Evolutionary conservation across 2,888 invertebrate species (phyloP), one percentile per base, ranked within the genome.

Genomic region (Nemapogon koenigi): DNA sequence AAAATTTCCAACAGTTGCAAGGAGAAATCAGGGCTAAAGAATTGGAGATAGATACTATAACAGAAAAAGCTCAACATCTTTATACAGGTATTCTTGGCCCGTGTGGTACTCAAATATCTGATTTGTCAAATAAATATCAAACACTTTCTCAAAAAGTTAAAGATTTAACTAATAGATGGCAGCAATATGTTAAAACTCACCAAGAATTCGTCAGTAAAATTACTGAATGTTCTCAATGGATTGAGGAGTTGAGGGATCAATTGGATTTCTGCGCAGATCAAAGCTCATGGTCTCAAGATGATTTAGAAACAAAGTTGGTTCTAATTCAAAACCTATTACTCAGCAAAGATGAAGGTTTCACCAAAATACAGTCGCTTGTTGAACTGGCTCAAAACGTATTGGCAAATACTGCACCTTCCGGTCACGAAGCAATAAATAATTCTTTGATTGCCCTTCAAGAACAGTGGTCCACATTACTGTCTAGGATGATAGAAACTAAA

Each of bases 291-390:
- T 89, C 90, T 22, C 91, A 93, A 57, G 89, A 90, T 56, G 94
- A 95, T 53, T 67, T 95, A 18, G 92, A 94, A 63, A 87, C 84
- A 16, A 94, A 94, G 66, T 73, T 94, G 51, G 88, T 90, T 41
- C 86, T 87, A 10, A 89, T 90, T 46, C 89, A 96, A 80, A 94
- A 94, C 59, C 75, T 97, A 32, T 75, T 94, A 32, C 70, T 95
- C n/a, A 87, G 89, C 43, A 97, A 96, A 67, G 97, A 97, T 50
- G 94, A 94, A 72, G 96, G 96, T 3, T 94, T 93, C 51, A 84
- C 87, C 0, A 90, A 90, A 63, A 89, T 95, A 18, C 94, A 97
- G 57, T 85, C 86, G 35, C 84, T 93, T 28, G 89, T 95, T n/a
- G 96, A 96, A 53, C 68, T 92, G 48, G 95, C 94, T 0, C 97